Percentiles rank a stretch among this genome's conserved stretches.
These are phyloP conservation scores for Grammomys surdaster DNA, from an alignment of 2,113 vertebrate genomes.

Conservation along the genomic window DNA sequence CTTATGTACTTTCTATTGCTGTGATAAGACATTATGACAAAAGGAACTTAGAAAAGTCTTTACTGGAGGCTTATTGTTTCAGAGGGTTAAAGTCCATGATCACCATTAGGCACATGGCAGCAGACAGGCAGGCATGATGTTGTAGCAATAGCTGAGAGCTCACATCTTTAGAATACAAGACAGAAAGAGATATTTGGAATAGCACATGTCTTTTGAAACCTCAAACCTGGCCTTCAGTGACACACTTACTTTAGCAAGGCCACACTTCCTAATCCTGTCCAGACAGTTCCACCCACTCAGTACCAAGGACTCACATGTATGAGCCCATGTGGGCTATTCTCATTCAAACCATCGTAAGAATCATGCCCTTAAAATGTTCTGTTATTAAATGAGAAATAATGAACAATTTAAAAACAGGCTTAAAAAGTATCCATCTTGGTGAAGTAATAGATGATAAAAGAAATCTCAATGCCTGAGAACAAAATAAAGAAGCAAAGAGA, in stretches of 20 bases:
- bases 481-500: not conserved
- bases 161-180: not conserved
- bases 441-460: not conserved
- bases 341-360: not conserved
- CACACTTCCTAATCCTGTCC: not conserved
- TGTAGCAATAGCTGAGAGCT: not conserved
- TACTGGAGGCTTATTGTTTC: not conserved
- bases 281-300: not conserved
- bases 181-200: not conserved
- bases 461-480: not conserved
- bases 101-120: not conserved
- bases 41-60: not conserved
- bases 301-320: not conserved
- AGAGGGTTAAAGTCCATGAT: not conserved
- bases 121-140: not conserved
- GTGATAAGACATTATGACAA: not conserved
- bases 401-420: not conserved
- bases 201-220: not conserved
- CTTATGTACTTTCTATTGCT: not conserved
- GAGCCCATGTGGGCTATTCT: not conserved
- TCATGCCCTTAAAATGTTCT: not conserved
- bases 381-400: not conserved
- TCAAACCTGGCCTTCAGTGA: not conserved
- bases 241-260: not conserved
- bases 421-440: not conserved